Evolutionary conservation across 2,113 vertebrate species (phyloP), one percentile per base, ranked within the genome.

Genomic region (Porphyrio hochstetteri): DNA sequence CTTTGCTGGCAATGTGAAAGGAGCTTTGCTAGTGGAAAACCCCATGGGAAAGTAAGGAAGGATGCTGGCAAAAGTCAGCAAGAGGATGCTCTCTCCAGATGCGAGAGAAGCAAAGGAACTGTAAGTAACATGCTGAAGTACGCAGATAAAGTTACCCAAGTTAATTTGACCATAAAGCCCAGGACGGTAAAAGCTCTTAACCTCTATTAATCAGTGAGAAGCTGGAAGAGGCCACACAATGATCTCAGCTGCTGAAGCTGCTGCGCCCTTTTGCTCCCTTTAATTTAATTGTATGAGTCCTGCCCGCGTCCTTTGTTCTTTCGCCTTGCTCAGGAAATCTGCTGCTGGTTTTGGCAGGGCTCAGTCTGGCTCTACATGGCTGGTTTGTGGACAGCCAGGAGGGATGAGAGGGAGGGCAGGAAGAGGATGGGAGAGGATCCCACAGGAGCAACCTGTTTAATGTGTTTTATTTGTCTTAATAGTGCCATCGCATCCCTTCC

Each of bases 271-370:
- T 86, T 87, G 74, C 87, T 95, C 84, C 72, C 68, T 96, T 89
- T 89, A 92, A 94, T 96, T 94, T 88, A 89, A 89, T 77, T 91
- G 72, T 78, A 57, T 95, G 88, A 84, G 52, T 70, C 74, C 80
- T 93, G 74, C 72, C 92, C 6, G 0, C 15, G 18, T 78, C 95
- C 83, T 96, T 95, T 96, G 88, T 96, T 97, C 86, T 86, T 92
- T 64, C 0, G 0, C 55, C 55, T 68, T 0, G 0, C 65, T 93
- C 91, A 95, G 88, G 91, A 95, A 93, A 95, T 78, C 86, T 93
- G 86, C 84, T 93, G 79, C 89, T 96, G 93, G 80, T 90, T 91
- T 96, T 95, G 93, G 95, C 92, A 92, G 24, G 35, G 53, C 55
- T 86, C 4, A 0, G 50, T 78, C 89, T 95, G 74, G 56, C 69